phyloP scores from a whole-genome alignment of 2,797 vertebrate species.

The Argya squamiceps region DNA sequence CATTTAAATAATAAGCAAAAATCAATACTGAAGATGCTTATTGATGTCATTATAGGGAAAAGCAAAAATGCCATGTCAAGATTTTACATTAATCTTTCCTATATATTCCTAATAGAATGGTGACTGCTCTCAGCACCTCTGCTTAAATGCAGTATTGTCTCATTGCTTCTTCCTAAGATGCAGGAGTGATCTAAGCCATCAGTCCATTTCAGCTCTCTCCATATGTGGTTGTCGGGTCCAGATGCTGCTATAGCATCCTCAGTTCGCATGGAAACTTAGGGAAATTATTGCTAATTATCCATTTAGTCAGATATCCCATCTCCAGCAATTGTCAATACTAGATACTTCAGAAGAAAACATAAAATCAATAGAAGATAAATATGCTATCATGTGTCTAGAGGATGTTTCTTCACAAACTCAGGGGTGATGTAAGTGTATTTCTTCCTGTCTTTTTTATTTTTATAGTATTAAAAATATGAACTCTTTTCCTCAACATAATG shows the following conservation, averaged over 20 bases:
- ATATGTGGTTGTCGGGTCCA: not conserved
- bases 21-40: conserved; percentile 20
- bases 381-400: not conserved
- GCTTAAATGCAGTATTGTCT: not conserved
- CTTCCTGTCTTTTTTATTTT: not conserved
- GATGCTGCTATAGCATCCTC: not conserved
- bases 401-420: not conserved
- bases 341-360: not conserved
- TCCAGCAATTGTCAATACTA: not conserved
- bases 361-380: not conserved
- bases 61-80: not conserved
- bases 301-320: not conserved
- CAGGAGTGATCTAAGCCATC: not conserved
- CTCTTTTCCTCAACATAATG: not conserved
- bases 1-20: conserved; percentile 45
- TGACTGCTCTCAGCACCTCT: not conserved
- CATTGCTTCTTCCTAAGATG: not conserved
- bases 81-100: not conserved
- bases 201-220: not conserved
- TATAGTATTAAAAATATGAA: not conserved
- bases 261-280: not conserved
- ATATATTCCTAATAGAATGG: not conserved
- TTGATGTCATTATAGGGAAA: not conserved
- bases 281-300: conserved; percentile 12
- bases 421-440: not conserved